These are phyloP conservation scores for Dastarcus helophoroides DNA, from an alignment of 2,888 invertebrate genomes.

Conservation along the genomic window DNA sequence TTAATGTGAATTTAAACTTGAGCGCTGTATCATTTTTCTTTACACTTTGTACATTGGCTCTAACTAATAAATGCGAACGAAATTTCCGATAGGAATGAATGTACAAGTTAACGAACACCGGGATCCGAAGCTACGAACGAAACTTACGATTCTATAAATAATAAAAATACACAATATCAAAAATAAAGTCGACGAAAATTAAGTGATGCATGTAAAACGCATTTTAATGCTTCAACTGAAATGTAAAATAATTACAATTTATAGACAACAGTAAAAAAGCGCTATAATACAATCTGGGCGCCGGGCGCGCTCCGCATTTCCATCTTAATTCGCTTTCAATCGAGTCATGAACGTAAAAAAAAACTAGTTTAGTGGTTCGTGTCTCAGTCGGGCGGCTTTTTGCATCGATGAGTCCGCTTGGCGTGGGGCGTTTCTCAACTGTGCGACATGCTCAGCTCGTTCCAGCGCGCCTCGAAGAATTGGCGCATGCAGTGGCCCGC, in stretches of 20 bases:
- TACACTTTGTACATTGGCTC: constrained; percentile 27
- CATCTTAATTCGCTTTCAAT: too few relatives aligned
- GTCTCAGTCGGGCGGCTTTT: constrained; percentile 12
- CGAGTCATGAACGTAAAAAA: too few relatives aligned
- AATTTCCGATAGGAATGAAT: constrained; percentile 13
- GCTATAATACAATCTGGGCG: constrained; percentile 25
- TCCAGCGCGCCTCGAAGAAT: constrained; percentile 87
- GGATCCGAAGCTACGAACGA: neutral
- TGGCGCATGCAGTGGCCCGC: constrained; percentile 89
- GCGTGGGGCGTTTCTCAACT: constrained; percentile 34
- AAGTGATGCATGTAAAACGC: constrained; percentile 17
- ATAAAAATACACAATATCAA: constrained; percentile 31
- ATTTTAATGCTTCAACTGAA: constrained; percentile 10
- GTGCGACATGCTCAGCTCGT: constrained; percentile 47
- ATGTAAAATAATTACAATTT: constrained; percentile 15
- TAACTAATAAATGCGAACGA: constrained; percentile 11
- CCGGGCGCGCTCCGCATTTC: too few relatives aligned
- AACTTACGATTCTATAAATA: constrained; percentile 24
- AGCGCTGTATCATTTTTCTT: constrained; percentile 25
- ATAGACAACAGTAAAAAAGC: constrained; percentile 26
- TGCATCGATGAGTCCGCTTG: constrained; percentile 21
- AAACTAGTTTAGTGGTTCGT: neutral
- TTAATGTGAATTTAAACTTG: constrained; percentile 21
- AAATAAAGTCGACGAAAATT: constrained; percentile 28
- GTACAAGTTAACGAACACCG: constrained; percentile 6